These are phyloP conservation scores for Neodon shergylaensis DNA, from an alignment of 2,113 vertebrate genomes.

Conservation along the genomic window DNA sequence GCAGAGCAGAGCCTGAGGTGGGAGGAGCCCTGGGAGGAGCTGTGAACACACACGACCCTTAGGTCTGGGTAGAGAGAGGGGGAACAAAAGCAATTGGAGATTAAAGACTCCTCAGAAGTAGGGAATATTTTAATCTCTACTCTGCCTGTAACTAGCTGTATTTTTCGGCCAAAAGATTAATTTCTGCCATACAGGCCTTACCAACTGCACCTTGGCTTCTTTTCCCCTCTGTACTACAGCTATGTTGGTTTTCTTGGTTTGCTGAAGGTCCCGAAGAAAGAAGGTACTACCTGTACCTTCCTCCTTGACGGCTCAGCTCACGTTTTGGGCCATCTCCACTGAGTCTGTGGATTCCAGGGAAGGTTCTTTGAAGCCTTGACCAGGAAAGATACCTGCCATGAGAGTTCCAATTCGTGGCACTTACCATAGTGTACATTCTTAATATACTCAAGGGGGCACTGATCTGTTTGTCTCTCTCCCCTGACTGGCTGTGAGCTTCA, in stretches of 20 bases:
- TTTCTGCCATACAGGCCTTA: not conserved
- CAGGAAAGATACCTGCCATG: not conserved
- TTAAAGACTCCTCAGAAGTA: not conserved
- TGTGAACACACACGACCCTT: not conserved
- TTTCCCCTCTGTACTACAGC: not conserved
- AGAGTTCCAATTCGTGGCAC: not conserved
- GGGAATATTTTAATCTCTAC: not conserved
- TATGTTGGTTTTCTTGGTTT: not conserved
- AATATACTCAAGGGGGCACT: not conserved
- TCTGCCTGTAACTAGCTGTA: not conserved
- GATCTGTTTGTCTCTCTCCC: not conserved
- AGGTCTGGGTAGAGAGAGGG: not conserved
- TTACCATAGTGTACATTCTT: not conserved
- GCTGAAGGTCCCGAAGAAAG: not conserved
- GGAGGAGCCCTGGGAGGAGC: not conserved
- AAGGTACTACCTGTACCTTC: not conserved
- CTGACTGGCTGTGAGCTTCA: not conserved
- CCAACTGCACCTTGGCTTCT: not conserved
- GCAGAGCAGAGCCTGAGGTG: not conserved
- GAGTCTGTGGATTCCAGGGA: not conserved
- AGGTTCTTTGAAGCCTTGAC: not conserved
- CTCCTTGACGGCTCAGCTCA: not conserved
- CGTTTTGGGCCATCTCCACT: not conserved
- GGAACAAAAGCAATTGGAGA: not conserved
- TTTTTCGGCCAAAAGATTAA: not conserved